Conservation (phyloP, 2,113 vertebrate genomes). For the Otus sunia region DNA sequence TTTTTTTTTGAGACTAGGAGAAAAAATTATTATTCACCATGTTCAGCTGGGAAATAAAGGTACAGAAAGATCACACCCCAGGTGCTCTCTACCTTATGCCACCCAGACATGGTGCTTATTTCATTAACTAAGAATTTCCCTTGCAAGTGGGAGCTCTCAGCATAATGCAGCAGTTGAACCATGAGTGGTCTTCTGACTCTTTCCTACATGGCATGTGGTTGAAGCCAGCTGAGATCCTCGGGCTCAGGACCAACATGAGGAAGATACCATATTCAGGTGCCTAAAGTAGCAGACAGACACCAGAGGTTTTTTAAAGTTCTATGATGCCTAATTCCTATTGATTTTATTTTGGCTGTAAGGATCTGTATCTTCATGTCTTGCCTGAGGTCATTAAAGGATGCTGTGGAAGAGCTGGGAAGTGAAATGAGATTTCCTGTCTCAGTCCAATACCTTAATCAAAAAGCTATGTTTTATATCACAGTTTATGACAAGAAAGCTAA, state of each 20-base stretch:
- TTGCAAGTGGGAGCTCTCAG: neutral
- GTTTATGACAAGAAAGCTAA: conserved; percentile 56
- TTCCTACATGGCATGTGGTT: neutral
- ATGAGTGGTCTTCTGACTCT: no score
- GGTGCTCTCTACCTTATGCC: neutral
- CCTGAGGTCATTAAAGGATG: conserved; percentile 33
- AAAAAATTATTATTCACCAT: neutral
- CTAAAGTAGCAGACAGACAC: neutral
- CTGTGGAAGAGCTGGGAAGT: conserved; percentile 27
- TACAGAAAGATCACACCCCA: neutral
- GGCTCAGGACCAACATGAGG: accelerated
- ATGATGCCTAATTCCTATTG: neutral
- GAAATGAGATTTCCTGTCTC: conserved; percentile 61
- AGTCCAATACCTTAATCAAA: conserved; percentile 42
- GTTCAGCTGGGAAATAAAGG: neutral
- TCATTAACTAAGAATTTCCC: neutral
- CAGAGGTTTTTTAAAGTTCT: neutral
- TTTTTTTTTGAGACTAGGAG: neutral
- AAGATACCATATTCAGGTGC: neutral
- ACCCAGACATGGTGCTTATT: neutral
- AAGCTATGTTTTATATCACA: conserved; percentile 41
- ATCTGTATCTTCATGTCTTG: conserved; percentile 3
- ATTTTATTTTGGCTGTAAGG: conserved; percentile 15
- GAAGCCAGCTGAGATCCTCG: neutral
- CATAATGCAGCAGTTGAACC: neutral